Conservation (phyloP, 2,888 invertebrate genomes). For the Caenorhabditis japonica region DNA sequence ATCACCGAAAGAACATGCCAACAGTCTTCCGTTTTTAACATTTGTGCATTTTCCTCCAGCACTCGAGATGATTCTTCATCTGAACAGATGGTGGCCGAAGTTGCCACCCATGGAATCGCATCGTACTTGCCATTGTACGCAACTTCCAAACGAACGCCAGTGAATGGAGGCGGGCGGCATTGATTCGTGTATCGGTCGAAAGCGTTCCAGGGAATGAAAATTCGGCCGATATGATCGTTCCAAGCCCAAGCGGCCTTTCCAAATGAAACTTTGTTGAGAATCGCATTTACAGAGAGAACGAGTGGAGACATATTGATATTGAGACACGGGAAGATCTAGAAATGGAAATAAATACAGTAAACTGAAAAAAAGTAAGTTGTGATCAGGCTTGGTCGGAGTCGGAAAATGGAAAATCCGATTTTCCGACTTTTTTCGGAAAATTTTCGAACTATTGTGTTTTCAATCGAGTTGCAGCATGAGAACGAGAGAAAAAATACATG, state of each 20-base stretch:
- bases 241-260: conserved; percentile 65
- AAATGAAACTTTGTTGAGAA: conserved; percentile 64
- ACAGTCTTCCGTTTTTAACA: conserved; percentile 62
- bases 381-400: too few species aligned
- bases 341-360: conserved; percentile 1
- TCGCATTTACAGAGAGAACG: conserved; percentile 32
- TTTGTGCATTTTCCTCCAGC: conserved; percentile 30
- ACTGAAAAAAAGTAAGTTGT: not conserved
- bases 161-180: conserved; percentile 32
- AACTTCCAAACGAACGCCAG: conserved; percentile 51
- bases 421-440: not conserved
- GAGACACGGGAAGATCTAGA: conserved; percentile 18
- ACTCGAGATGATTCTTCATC: conserved; percentile 18
- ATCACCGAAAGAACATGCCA: conserved; percentile 56
- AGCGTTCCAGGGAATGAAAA: conserved; percentile 54
- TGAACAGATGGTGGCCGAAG: conserved; percentile 3
- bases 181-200: conserved; percentile 15
- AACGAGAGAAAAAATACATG: too few species aligned
- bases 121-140: conserved; percentile 61
- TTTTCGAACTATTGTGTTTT: too few species aligned
- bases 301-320: not conserved
- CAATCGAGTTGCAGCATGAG: too few species aligned
- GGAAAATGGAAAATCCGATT: not conserved
- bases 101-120: conserved; percentile 68
- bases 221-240: conserved; percentile 70